phyloP scores from a whole-genome alignment of 2,113 vertebrate species.

The Aphyosemion australe region DNA sequence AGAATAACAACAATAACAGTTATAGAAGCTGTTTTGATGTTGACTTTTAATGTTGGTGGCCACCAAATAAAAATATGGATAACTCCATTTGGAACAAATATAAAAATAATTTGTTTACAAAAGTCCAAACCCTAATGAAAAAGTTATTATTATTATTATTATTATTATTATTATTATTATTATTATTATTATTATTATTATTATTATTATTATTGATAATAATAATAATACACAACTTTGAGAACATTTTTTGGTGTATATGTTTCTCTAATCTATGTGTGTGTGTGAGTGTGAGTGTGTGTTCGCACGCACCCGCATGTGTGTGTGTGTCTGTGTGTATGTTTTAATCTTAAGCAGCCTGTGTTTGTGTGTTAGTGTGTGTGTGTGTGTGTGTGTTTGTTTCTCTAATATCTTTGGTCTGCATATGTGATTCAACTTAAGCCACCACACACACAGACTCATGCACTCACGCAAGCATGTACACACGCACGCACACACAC shows the following conservation, averaged over 20 bases:
- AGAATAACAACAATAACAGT: constrained; percentile 57
- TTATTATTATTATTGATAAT: too few species aligned
- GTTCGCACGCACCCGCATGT: background rate
- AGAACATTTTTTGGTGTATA: too few species aligned
- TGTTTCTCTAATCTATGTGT: too few species aligned
- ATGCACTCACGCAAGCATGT: background rate
- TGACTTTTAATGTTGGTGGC: constrained; percentile 41
- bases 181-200: too few species aligned
- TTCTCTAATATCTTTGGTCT: constrained; percentile 20
- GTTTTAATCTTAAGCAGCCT: background rate
- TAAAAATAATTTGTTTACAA: background rate
- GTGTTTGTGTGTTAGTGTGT: constrained; percentile 2
- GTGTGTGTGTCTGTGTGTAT: constrained; percentile 1
- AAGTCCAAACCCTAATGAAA: too few species aligned
- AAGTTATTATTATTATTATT: too few species aligned
- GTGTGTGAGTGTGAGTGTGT: too few species aligned
- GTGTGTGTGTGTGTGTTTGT: background rate
- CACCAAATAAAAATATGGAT: constrained; percentile 47
- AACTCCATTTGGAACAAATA: constrained; percentile 35
- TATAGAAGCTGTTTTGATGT: constrained; percentile 58
- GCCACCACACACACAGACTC: too few species aligned
- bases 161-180: too few species aligned
- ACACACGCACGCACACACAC: background rate
- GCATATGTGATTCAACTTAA: constrained; percentile 44
- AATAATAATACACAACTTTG: too few species aligned